Evolutionary conservation across 1,140 invertebrate species (phyloP).

Genomic region (Drosophila athabasca): DNA sequence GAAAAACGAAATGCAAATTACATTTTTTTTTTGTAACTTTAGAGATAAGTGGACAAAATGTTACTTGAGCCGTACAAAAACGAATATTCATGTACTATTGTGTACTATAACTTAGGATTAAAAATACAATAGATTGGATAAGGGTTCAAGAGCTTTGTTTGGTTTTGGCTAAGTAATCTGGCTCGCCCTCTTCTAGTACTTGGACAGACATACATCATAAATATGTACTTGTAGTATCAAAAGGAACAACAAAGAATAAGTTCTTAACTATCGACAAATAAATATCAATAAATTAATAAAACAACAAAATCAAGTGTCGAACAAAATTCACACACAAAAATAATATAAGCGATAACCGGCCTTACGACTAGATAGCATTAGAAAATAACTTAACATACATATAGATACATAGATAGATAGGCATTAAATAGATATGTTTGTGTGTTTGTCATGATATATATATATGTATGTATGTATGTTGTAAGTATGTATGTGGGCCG

Average conservation of each 20-base stretch:
- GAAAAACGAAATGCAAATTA: constrained; percentile 32
- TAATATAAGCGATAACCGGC: constrained; percentile 26
- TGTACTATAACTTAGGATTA: constrained; percentile 17
- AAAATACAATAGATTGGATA: constrained; percentile 10
- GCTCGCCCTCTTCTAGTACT: constrained; percentile 1
- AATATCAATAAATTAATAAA: constrained; percentile 38
- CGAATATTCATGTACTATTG: constrained; percentile 13
- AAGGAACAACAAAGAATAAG: constrained; percentile 5
- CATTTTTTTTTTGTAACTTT: constrained; percentile 25
- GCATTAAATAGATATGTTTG: constrained; percentile 17
- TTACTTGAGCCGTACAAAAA: constrained; percentile 31
- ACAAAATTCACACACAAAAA: constrained; percentile 17
- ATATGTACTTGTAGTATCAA: too few relatives aligned
- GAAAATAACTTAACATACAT: constrained; percentile 32
- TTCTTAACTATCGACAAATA: constrained; percentile 12
- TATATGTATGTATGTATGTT: constrained; percentile 20
- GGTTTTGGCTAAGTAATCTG: constrained; percentile 38
- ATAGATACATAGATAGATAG: constrained; percentile 13
- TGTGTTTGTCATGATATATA: constrained; percentile 21
- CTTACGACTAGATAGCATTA: constrained; percentile 40
- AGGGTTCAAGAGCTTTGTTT: constrained; percentile 1
- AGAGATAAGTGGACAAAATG: constrained; percentile 8
- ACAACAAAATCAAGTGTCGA: constrained; percentile 14
- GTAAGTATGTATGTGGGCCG: constrained; percentile 6
- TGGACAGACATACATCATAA: neutral